Conservation (phyloP, 2,797 vertebrate species). For the Passerculus sandwichensis region DNA sequence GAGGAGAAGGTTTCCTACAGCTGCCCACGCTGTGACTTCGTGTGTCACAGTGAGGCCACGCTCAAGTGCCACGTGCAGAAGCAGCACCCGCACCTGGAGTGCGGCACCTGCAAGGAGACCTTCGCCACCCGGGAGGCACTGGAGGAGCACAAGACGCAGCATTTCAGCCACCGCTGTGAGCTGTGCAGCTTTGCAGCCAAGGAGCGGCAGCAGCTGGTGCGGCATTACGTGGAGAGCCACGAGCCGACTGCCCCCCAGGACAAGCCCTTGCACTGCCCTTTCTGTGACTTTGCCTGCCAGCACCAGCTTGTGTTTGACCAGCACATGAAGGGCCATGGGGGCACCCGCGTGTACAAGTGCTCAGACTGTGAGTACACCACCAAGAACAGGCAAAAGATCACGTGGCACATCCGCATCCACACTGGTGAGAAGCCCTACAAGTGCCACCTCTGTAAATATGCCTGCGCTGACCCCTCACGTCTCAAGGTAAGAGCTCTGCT, state of each 20-base stretch:
- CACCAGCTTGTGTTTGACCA: slow-evolving; percentile 93
- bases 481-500: slow-evolving; percentile 85
- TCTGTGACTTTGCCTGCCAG: slow-evolving; percentile 86
- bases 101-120: slow-evolving; percentile 78
- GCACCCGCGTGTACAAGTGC: slow-evolving; percentile 91
- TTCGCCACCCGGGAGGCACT: slow-evolving; percentile 79
- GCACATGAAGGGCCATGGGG: slow-evolving; percentile 91
- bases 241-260: slow-evolving; percentile 75
- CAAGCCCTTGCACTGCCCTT: slow-evolving; percentile 83
- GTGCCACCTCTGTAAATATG: slow-evolving; percentile 91
- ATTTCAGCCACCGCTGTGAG: slow-evolving; percentile 86
- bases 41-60: slow-evolving; percentile 78
- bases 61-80: slow-evolving; percentile 85
- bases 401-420: slow-evolving; percentile 95
- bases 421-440: slow-evolving; percentile 96
- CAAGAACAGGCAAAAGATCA: slow-evolving; percentile 96
- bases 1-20: slow-evolving; percentile 71
- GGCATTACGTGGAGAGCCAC: slow-evolving; percentile 86
- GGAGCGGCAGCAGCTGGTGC: slow-evolving; percentile 84
- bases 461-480: slow-evolving; percentile 91
- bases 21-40: slow-evolving; percentile 79
- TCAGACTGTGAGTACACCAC: slow-evolving; percentile 91
- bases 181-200: slow-evolving; percentile 87
- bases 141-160: slow-evolving; percentile 81
- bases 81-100: slow-evolving; percentile 81